Base-by-base conservation (phyloP, 2,113 vertebrate species). In the Trematomus loennbergii region DNA sequence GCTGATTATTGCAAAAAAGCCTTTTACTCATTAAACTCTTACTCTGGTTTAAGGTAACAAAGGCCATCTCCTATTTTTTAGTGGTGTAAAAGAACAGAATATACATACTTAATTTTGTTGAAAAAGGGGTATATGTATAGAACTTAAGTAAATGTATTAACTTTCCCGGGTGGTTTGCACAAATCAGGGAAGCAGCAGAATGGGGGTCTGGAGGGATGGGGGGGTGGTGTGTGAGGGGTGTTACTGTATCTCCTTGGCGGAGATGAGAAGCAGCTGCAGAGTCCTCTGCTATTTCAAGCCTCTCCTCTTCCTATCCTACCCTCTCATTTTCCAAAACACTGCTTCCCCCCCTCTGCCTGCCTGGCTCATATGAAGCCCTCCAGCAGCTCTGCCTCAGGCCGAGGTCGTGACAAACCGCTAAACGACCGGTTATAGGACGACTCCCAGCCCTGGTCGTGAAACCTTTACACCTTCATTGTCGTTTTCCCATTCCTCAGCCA, bases 241-340 rank as follows among this genome's bases (percentile, higher is more conserved):
- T 75, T 66, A 63, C 83, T 78, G 67, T 54, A 75, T 62, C 64
- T 84, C 61, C 80, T 81, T 88, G 84, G 84, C 22, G 86, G 80
- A 54, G 78, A 89, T 45, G 65, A 90, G 76, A 69, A 88, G 89
- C 92, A 94, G 91, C 90, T 92, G 91, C 76, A 63, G 83, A 89
- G 75, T 75, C 64, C 79, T 86, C 81, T 87, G 81, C 90, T 94
- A 94, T 94, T 94, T 94, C 78, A 88, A 91, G 91, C 90, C 82
- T 74, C 86, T 84, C 79, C 68, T 90, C 86, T 87, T 90, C 82
- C 85, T 90, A 52, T 82, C 78, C 81, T 82, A 89, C 85, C 89
- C 91, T 93, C 88, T 94, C 88, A 94, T 94, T 95, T 94, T 92
- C 92, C 90, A 88, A 93, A 95, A 93, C 92, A 93, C 85, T 86